phyloP scores from a whole-genome alignment of 2,797 vertebrate species.

The Ciconia nigra region DNA sequence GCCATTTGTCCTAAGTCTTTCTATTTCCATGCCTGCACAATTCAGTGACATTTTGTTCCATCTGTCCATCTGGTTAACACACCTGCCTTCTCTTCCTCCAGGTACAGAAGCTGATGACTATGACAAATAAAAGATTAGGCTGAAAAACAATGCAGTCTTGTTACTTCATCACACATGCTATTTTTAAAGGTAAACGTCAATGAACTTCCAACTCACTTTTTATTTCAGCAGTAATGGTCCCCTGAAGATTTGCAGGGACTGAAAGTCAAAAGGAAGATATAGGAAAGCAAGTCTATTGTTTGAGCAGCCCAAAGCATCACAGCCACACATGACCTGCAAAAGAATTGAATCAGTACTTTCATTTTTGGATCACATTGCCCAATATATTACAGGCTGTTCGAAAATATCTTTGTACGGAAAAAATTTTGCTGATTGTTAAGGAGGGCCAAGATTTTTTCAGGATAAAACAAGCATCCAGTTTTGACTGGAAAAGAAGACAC shows the following conservation, averaged over 20 bases:
- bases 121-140: slow-evolving; percentile 22
- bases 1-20: background rate
- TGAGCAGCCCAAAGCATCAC: background rate
- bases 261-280: slow-evolving; percentile 26
- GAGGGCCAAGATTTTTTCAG: background rate
- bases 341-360: background rate
- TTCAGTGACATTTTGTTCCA: slow-evolving; percentile 22
- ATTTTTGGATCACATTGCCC: background rate
- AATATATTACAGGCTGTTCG: background rate
- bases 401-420: background rate
- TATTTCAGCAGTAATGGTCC: background rate
- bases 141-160: slow-evolving; percentile 2
- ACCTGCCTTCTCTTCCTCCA: slow-evolving; percentile 20
- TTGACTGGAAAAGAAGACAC: background rate
- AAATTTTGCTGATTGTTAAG: background rate
- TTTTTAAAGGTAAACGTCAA: slow-evolving; percentile 30
- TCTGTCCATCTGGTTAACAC: slow-evolving; percentile 46
- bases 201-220: slow-evolving; percentile 3
- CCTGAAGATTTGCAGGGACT: slow-evolving; percentile 13
- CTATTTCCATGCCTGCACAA: background rate
- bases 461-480: background rate
- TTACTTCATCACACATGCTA: background rate
- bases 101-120: slow-evolving; percentile 9
- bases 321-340: background rate
- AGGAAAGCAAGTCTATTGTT: background rate